Conservation (phyloP, 2,113 vertebrate genomes). For the Phasianus colchicus region DNA sequence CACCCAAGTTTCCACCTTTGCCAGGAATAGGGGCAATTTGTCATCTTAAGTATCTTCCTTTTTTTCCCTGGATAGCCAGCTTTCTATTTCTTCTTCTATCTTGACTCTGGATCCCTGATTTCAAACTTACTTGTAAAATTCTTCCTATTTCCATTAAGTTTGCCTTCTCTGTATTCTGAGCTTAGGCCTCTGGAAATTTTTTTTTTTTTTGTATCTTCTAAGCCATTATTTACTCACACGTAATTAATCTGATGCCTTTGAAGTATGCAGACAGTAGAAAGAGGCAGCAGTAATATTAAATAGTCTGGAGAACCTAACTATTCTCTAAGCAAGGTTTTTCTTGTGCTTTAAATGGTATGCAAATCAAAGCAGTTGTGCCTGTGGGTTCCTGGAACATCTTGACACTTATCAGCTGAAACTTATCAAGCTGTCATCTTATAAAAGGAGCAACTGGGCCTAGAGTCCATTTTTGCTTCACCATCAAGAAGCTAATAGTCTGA, state of each 20-base stretch:
- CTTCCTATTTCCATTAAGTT: not conserved
- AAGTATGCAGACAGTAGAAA: constrained; percentile 10
- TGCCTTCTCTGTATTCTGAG: not conserved
- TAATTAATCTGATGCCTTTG: constrained; percentile 47
- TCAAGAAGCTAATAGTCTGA: not conserved
- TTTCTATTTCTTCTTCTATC: not conserved
- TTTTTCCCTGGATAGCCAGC: not conserved
- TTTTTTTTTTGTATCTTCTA: not conserved
- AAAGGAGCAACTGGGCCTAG: not conserved
- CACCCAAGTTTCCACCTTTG: not conserved
- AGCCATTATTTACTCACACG: constrained; percentile 12
- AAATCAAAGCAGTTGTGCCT: not conserved
- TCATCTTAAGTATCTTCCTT: not conserved
- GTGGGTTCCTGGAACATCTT: not conserved
- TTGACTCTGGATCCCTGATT: not conserved
- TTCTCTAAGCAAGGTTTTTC: not conserved
- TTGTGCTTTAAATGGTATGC: not conserved
- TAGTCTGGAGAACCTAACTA: not conserved
- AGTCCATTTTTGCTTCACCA: not conserved
- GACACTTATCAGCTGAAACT: not conserved
- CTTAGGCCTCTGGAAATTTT: not conserved
- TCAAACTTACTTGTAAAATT: not conserved
- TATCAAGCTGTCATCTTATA: not conserved
- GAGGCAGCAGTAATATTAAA: not conserved
- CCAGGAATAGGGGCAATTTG: not conserved